phyloP scores from a whole-genome alignment of 2,797 vertebrate genomes.

The Podargus strigoides region DNA sequence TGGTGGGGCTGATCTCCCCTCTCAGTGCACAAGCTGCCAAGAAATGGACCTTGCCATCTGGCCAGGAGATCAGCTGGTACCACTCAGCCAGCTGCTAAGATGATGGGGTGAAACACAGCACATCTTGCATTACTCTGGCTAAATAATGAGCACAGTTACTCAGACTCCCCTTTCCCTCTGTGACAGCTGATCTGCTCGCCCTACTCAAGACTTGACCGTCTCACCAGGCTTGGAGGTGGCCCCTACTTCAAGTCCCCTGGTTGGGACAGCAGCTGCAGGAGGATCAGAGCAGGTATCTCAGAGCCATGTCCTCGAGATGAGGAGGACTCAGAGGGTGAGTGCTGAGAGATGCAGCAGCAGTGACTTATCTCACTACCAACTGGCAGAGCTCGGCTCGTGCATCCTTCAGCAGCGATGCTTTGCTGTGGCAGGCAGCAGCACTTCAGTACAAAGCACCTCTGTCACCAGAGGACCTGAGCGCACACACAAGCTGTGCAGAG shows the following conservation, averaged over 20 bases:
- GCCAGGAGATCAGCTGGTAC: neutral
- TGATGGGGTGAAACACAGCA: neutral
- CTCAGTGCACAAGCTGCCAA: neutral
- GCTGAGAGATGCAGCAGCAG: neutral
- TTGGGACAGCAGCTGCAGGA: neutral
- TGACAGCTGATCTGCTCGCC: neutral
- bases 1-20: neutral
- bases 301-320: neutral
- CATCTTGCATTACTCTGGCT: neutral
- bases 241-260: accelerated
- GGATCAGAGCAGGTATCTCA: neutral
- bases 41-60: neutral
- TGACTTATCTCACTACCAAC: neutral
- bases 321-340: neutral
- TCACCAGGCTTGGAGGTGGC: neutral
- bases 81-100: neutral
- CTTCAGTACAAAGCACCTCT: neutral
- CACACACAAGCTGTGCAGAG: too few species aligned
- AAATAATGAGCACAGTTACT: neutral
- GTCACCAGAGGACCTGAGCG: neutral
- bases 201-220: neutral
- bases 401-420: neutral
- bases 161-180: neutral
- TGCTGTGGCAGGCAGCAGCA: neutral
- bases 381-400: neutral